Conservation (phyloP, 64 coral and sea anemone genomes). For the Orbicella faveolata region DNA sequence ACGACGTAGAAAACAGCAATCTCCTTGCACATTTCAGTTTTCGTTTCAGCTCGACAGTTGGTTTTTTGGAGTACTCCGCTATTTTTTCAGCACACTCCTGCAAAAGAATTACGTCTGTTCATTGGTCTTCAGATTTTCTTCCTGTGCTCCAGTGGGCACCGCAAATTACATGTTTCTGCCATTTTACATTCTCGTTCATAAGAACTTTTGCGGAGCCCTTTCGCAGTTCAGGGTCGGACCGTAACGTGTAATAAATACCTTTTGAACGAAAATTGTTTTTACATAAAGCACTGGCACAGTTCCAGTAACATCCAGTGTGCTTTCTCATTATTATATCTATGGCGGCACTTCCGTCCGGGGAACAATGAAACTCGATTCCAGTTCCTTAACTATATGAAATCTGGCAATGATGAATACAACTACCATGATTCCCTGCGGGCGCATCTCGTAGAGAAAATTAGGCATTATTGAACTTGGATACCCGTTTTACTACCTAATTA, state of each 20-base stretch:
- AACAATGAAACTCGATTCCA: constrained; percentile 2
- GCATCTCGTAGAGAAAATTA: too few species aligned
- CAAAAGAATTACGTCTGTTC: constrained; percentile 16
- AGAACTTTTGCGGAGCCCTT: constrained; percentile 39
- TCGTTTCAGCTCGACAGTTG: background rate
- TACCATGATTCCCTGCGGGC: too few species aligned
- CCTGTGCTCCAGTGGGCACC: constrained; percentile 8
- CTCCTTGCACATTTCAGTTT: background rate
- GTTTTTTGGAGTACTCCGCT: background rate
- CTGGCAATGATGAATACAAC: background rate
- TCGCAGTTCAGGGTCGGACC: background rate
- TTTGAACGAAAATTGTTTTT: constrained; percentile 38
- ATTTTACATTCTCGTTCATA: constrained; percentile 37
- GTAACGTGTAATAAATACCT: constrained; percentile 15
- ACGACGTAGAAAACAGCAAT: background rate
- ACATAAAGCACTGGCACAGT: constrained; percentile 48
- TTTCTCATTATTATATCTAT: background rate
- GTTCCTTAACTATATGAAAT: background rate
- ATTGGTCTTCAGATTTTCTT: constrained; percentile 17
- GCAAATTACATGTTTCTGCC: constrained; percentile 33
- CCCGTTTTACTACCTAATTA: too few species aligned
- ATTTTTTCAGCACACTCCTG: constrained; percentile 13
- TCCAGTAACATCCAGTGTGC: background rate
- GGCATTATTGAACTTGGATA: too few species aligned
- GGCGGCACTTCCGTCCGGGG: background rate